Base-by-base conservation (phyloP, 1,140 invertebrate species). In the Goniozus legneri region DNA sequence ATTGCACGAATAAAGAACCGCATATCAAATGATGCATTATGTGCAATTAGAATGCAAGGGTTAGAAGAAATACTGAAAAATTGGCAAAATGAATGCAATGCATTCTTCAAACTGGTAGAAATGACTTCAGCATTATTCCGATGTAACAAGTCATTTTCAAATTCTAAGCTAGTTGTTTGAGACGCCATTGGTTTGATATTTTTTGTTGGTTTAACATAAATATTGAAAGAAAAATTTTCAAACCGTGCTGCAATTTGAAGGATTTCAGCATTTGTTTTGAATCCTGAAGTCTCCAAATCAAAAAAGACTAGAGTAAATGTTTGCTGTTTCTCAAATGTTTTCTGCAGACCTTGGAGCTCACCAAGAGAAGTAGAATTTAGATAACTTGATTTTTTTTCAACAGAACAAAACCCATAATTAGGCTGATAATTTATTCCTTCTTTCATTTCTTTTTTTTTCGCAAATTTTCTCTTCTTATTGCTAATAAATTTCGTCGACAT, bases 51-150 rank as follows among this genome's bases (percentile, higher is more conserved):
- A 4, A 33, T 13, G n/a, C 32, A 33, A 4, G 7, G 7, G 3
- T 33, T 33, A 4, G 7, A 4, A 10, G 13, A 33, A 8, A 10
- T 7, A 13, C 4, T 8, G 3, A 33, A 33, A 33, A 33, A 33
- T 13, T 33, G 7, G 13, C 13, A 33, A 39, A 47, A 47, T 39
- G 37, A 47, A 47, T 39, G 37, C 20, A 3, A 39, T 7, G 31
- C 39, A 18, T 18, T 35, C 37, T 38, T 40, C 22, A n/a, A n/a
- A 14, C n/a, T 31, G 35, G 32, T 34, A 32, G 16, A 34, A 34
- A 15, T 6, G 42, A 20, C 19, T 2, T 20, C 3, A 47, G 31
- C 19, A 14, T 35, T 15, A 39, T 39, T 14, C 27, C 35, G 36
- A 47, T 12, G 35, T 39, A 30, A 3, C 30, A 27, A 27, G 24